Evolutionary conservation across 2,888 invertebrate species (phyloP).

Genomic region (Callimorpha dominula): DNA sequence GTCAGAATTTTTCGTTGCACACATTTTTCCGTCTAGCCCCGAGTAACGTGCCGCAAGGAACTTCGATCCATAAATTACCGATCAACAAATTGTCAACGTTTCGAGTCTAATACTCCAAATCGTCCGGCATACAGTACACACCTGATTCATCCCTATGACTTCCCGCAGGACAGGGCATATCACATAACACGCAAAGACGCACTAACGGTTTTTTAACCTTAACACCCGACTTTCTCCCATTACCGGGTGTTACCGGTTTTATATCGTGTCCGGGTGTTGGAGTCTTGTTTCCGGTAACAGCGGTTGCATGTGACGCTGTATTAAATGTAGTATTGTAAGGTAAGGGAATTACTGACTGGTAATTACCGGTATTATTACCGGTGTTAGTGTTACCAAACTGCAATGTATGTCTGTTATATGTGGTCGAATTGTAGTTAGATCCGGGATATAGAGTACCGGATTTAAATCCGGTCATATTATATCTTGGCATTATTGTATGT

Average conservation of each 20-base stretch:
- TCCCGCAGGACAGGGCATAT: slow-evolving; percentile 46
- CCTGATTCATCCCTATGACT: slow-evolving; percentile 7
- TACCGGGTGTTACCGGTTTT: neutral
- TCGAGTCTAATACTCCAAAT: neutral
- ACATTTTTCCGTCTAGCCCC: too few species aligned
- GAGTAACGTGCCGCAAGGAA: too few species aligned
- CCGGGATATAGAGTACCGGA: slow-evolving; percentile 3
- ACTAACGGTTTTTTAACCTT: neutral
- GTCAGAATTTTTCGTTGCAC: too few species aligned
- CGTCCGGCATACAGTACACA: slow-evolving; percentile 23
- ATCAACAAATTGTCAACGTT: too few species aligned
- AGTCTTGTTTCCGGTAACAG: neutral
- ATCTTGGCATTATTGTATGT: slow-evolving; percentile 12
- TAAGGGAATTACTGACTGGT: too few species aligned
- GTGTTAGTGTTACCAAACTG: neutral
- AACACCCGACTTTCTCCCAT: neutral
- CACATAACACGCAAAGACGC: slow-evolving; percentile 31
- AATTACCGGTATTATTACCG: neutral
- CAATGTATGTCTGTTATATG: slow-evolving; percentile 16
- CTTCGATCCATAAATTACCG: too few species aligned
- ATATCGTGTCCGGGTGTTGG: neutral
- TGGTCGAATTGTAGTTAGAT: slow-evolving; percentile 6
- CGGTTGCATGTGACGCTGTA: neutral
- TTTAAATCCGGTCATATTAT: slow-evolving; percentile 11
- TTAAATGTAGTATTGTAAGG: too few species aligned